Percentiles rank a stretch among this genome's conserved stretches.
Conservation (phyloP, 2,888 invertebrate species). For the Ichneumoninae sp. region DNA sequence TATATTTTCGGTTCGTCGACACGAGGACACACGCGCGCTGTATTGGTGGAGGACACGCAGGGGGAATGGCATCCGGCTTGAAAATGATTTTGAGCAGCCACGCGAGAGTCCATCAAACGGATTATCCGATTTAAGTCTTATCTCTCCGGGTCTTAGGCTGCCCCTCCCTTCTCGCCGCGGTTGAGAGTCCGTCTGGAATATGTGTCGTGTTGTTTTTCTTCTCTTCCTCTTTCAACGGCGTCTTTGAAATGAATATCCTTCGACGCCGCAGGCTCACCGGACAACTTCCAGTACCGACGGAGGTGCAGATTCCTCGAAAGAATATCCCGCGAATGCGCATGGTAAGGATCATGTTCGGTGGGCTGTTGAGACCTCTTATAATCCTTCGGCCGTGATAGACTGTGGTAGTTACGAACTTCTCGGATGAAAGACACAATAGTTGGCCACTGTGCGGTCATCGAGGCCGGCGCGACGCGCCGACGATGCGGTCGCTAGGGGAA, state of each 20-base stretch:
- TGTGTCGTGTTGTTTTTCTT: conserved; percentile 23
- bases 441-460: neutral
- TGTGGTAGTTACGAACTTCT: neutral
- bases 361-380: neutral
- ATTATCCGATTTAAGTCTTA: conserved; percentile 60
- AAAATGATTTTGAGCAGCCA: conserved; percentile 57
- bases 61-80: conserved; percentile 51
- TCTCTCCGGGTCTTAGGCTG: neutral
- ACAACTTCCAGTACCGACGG: conserved; percentile 32
- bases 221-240: conserved; percentile 31
- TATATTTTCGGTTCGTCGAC: conserved; percentile 3
- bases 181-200: conserved; percentile 38
- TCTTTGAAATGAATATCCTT: conserved; percentile 64
- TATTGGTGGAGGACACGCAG: neutral
- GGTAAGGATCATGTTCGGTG: conserved; percentile 15
- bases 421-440: neutral
- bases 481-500: neutral
- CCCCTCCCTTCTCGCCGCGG: conserved; percentile 25
- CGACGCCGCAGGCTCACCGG: conserved; percentile 34
- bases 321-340: conserved; percentile 8
- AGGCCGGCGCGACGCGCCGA: neutral
- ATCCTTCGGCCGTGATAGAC: neutral
- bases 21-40: conserved; percentile 20
- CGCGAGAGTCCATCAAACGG: conserved; percentile 58
- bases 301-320: conserved; percentile 13